A percentile compares a stretch with the other conserved stretches of the same genome.
Evolutionary conservation across 30 jellyfish, hydroid and myxozoan species (phyloP).

Genomic region (Aurelia aurita complex sp. Pacific): DNA sequence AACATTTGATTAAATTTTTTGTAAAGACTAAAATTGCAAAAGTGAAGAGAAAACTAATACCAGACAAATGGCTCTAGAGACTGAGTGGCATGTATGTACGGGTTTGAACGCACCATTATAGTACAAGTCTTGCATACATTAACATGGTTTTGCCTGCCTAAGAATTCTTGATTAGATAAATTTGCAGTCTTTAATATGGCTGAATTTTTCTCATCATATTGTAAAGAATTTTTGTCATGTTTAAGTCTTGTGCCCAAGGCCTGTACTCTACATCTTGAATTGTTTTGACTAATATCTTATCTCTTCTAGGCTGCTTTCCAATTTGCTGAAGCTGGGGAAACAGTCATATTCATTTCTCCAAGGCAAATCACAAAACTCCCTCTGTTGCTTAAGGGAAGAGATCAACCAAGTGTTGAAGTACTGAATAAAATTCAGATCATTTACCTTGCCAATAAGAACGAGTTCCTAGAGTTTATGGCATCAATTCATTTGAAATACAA

Average conservation of each 20-base stretch:
- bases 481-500: constrained; percentile 36
- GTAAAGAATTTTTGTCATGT: background rate
- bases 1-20: too few relatives aligned
- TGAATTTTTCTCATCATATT: too few relatives aligned
- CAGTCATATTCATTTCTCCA: constrained; percentile 51
- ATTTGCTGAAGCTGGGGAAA: constrained; percentile 15
- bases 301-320: constrained; percentile 31
- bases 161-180: too few relatives aligned
- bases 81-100: too few relatives aligned
- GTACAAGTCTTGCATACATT: too few relatives aligned
- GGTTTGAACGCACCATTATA: too few relatives aligned
- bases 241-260: background rate
- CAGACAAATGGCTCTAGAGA: too few relatives aligned
- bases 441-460: constrained; percentile 27
- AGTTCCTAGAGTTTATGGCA: constrained; percentile 53
- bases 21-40: too few relatives aligned
- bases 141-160: too few relatives aligned
- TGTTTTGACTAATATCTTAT: background rate
- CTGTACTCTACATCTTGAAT: background rate
- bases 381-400: constrained; percentile 1
- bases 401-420: constrained; percentile 10
- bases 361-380: constrained; percentile 27
- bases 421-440: constrained; percentile 40
- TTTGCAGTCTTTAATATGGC: too few relatives aligned
- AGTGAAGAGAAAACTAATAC: too few relatives aligned